A percentile compares a stretch with the other conserved stretches of the same genome.
Conservation (phyloP, 1,140 invertebrate species). For the Ceratina japonica region DNA sequence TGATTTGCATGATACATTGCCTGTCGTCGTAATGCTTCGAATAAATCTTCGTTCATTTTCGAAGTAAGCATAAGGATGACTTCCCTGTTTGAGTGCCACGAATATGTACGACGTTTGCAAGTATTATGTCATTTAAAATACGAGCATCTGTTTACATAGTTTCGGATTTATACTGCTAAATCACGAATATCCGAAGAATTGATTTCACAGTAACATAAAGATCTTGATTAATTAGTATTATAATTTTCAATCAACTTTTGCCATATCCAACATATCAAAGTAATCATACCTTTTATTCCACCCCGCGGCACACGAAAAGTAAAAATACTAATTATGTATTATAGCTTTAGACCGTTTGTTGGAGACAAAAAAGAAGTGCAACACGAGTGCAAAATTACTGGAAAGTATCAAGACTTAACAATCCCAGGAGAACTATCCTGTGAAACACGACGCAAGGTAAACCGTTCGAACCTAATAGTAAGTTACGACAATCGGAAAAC, state of each 20-base stretch:
- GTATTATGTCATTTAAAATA: neutral
- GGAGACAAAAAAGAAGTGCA: neutral
- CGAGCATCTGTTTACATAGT: neutral
- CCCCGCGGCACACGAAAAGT: no score
- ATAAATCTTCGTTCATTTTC: neutral
- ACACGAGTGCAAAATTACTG: constrained; percentile 17
- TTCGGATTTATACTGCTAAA: neutral
- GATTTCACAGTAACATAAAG: no score
- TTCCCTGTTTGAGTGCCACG: neutral
- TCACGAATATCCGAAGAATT: no score
- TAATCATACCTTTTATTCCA: no score
- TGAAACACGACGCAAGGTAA: neutral
- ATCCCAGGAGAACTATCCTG: neutral
- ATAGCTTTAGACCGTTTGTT: neutral
- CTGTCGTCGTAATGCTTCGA: neutral
- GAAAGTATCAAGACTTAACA: constrained; percentile 3
- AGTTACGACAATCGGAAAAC: constrained; percentile 21
- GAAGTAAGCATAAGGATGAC: neutral
- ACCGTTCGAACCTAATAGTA: constrained; percentile 15
- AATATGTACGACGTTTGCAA: neutral
- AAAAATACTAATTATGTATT: no score
- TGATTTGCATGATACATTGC: constrained; percentile 25
- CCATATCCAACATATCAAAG: no score
- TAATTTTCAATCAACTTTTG: no score
- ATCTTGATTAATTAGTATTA: no score